These are phyloP conservation scores for Smittia aterrima DNA, from an alignment of 2,888 invertebrate species.

Conservation along the genomic window DNA sequence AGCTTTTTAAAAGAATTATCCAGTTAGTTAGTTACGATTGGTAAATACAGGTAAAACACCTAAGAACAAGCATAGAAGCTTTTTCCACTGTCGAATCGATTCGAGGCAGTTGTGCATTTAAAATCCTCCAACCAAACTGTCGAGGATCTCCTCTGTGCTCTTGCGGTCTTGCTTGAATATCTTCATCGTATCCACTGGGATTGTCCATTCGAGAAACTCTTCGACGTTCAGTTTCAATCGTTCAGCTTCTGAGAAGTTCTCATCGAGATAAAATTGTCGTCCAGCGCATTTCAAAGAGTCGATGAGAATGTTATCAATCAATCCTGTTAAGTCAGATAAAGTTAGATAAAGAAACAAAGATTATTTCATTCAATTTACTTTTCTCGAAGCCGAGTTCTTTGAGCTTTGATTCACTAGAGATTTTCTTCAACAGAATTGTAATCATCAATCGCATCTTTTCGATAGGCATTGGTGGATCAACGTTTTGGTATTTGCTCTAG, in stretches of 20 bases:
- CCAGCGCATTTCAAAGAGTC: slow-evolving; percentile 76
- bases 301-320: slow-evolving; percentile 77
- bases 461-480: slow-evolving; percentile 61
- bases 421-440: slow-evolving; percentile 77
- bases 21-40: too few relatives aligned
- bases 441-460: slow-evolving; percentile 75
- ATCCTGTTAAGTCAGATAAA: slow-evolving; percentile 43
- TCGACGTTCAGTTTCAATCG: slow-evolving; percentile 72
- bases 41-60: too few relatives aligned
- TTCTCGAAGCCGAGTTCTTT: slow-evolving; percentile 74
- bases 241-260: slow-evolving; percentile 60
- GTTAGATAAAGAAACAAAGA: slow-evolving; percentile 43
- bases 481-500: slow-evolving; percentile 47
- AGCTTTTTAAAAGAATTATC: too few relatives aligned
- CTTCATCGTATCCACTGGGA: slow-evolving; percentile 75
- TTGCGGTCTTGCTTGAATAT: slow-evolving; percentile 71
- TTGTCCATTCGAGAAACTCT: slow-evolving; percentile 75
- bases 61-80: too few relatives aligned
- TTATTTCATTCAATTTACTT: slow-evolving; percentile 47
- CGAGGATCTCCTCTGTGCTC: slow-evolving; percentile 74
- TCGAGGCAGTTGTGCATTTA: background rate
- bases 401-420: slow-evolving; percentile 75
- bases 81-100: too few relatives aligned
- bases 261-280: slow-evolving; percentile 60
- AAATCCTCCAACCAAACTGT: slow-evolving; percentile 60